phyloP scores from a whole-genome alignment of 2,888 invertebrate species.

The Athrips mouffetella region DNA sequence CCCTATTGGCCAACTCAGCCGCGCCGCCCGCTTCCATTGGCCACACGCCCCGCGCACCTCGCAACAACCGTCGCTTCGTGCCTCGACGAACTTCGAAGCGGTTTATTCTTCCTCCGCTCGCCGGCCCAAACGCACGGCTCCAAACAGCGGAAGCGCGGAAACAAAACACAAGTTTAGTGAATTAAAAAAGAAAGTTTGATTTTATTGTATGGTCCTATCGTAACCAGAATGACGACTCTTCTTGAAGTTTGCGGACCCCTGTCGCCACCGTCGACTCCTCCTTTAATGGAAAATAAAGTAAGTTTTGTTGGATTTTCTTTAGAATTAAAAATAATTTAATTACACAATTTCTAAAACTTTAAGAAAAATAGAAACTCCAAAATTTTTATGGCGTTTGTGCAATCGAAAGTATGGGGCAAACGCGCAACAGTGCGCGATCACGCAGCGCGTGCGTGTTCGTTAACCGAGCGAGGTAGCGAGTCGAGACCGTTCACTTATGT shows the following conservation, averaged over 20 bases:
- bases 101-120: constrained; percentile 74
- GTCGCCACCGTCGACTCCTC: constrained; percentile 86
- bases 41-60: constrained; percentile 76
- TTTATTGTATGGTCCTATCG: constrained; percentile 54
- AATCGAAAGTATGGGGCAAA: constrained; percentile 59
- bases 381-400: constrained; percentile 44
- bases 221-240: constrained; percentile 63
- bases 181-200: constrained; percentile 69
- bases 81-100: constrained; percentile 57
- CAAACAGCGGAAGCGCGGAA: constrained; percentile 43
- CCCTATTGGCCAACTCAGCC: constrained; percentile 81
- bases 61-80: constrained; percentile 80
- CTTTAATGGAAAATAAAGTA: constrained; percentile 79
- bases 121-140: constrained; percentile 67
- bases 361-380: constrained; percentile 13
- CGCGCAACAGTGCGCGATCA: constrained; percentile 51
- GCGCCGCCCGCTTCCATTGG: constrained; percentile 85
- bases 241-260: constrained; percentile 76
- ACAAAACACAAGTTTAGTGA: constrained; percentile 64
- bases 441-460: constrained; percentile 64
- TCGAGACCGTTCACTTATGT: constrained; percentile 67
- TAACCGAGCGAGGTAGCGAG: constrained; percentile 31
- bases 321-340: constrained; percentile 7
- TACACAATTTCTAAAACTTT: constrained; percentile 17
- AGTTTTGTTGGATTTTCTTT: constrained; percentile 51